Percentiles rank a stretch among this genome's conserved stretches.
Conservation (phyloP, 2,888 invertebrate genomes). For the Drosophila rellima region DNA sequence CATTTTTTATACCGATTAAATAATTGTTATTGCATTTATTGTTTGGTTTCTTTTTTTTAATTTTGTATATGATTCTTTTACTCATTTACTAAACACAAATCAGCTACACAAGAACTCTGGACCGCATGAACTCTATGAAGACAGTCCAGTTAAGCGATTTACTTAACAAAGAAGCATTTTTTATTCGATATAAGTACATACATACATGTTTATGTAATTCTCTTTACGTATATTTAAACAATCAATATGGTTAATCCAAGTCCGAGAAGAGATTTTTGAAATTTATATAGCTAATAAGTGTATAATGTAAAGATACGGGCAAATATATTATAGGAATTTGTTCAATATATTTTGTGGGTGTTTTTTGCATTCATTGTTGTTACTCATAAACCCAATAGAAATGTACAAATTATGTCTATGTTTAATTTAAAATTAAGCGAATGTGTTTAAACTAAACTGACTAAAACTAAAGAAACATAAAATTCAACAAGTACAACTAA, state of each 20-base stretch:
- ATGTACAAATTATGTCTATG: constrained; percentile 52
- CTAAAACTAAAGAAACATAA: constrained; percentile 71
- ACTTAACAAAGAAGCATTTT: constrained; percentile 58
- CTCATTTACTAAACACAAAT: constrained; percentile 71
- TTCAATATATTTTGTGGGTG: constrained; percentile 20
- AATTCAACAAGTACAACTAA: constrained; percentile 66
- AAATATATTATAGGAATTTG: constrained; percentile 33
- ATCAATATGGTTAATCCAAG: constrained; percentile 48
- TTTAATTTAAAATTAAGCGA: constrained; percentile 36
- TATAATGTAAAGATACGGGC: constrained; percentile 40
- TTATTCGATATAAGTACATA: constrained; percentile 27
- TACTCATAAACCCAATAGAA: constrained; percentile 40
- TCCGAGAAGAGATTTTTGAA: constrained; percentile 22
- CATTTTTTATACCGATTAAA: constrained; percentile 33
- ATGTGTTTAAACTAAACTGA: constrained; percentile 50
- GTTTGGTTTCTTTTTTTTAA: constrained; percentile 3
- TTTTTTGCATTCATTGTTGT: not conserved
- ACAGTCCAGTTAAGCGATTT: constrained; percentile 62
- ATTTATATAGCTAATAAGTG: constrained; percentile 32
- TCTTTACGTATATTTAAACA: constrained; percentile 44
- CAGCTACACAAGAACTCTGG: constrained; percentile 70
- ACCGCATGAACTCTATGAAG: constrained; percentile 19
- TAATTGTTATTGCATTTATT: constrained; percentile 62
- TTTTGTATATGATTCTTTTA: constrained; percentile 42
- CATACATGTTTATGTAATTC: constrained; percentile 12